Base-by-base conservation (phyloP, 35 echinoderm and acorn worm genomes). In the Chiridota heheva region DNA sequence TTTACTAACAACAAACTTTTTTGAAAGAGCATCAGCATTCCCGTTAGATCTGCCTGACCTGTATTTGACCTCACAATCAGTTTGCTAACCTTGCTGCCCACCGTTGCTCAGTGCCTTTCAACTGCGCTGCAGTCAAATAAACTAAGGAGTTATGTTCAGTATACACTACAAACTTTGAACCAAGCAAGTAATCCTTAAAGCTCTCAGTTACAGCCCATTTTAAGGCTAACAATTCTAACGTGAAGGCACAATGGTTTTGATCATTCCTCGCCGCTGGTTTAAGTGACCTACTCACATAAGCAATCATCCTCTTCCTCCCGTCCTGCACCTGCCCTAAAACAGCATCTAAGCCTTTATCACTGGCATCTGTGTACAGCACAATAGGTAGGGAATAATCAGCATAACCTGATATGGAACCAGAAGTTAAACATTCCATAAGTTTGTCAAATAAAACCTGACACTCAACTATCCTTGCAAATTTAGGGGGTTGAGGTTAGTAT, bases 291-390 rank as follows among this genome's bases (percentile, higher is more conserved):
- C 66, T 69, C 17, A 36, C 76, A 70, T 70, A 88, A 35, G 57
- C 74, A 5, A 81, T 81, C 12, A 80, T 62, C 42, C 64, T 15
- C 38, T 57, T 27, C 25, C 28, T 44, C n/a, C 85, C 75, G 42
- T 81, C 66, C 30, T 83, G 86, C 15, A 49, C 16, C 43, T 89
- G 86, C 38, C 83, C 70, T 17, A 89, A 28, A 33, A 83, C 86
- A 36, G 86, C 86, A 58, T 78, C 86, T 29, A 89, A 42, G 30
- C 86, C 77, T 1, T 82, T 67, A 17, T 73, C 40, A 5, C 58
- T 73, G 1, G 86, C 85, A 82, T 89, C 72, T 40, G 59, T 73
- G 17, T 78, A 51, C 6, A 86, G 32, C 42, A 86, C 5, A 36
- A 86, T 76, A 1, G 84, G 58, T 26, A 41, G 48, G 0, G 28